Percentiles rank a stretch among this genome's conserved stretches.
Conservation (phyloP, 2,113 vertebrate species). For the Oreochromis niloticus region DNA sequence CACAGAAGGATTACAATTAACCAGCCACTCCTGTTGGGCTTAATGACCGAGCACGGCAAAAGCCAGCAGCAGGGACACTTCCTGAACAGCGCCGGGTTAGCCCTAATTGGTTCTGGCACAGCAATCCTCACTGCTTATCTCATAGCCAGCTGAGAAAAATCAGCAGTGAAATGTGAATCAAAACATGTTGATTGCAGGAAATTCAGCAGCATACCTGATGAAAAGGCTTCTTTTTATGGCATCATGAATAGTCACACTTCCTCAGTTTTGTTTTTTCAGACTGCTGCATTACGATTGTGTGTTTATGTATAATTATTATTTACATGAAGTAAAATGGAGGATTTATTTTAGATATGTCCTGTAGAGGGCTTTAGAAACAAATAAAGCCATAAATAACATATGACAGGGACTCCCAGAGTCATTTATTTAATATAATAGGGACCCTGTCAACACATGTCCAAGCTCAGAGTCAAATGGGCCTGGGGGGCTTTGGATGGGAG, state of each 20-base stretch:
- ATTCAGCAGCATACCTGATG: neutral
- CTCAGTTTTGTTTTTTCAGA: neutral
- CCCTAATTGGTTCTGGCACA: conserved; percentile 65
- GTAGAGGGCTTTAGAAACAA: neutral
- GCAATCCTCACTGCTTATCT: conserved; percentile 55
- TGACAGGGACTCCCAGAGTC: conserved; percentile 22
- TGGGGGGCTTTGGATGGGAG: conserved; percentile 35
- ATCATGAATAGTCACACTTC: neutral
- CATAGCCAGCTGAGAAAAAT: conserved; percentile 55
- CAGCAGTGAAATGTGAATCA: conserved; percentile 51
- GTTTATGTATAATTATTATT: neutral
- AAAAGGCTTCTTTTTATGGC: neutral
- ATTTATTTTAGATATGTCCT: neutral
- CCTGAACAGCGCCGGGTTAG: conserved; percentile 47
- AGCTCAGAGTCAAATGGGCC: conserved; percentile 46
- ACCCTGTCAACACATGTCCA: conserved; percentile 56
- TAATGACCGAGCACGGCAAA: conserved; percentile 61
- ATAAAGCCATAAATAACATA: neutral
- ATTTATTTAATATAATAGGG: conserved; percentile 1
- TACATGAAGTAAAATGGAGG: neutral
- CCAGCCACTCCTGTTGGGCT: conserved; percentile 60
- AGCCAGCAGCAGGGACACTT: conserved; percentile 63
- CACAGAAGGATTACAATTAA: conserved; percentile 63
- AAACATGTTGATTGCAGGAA: conserved; percentile 53
- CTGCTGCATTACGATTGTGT: neutral